phyloP scores from a whole-genome alignment of 2,113 vertebrate species.

The Charadrius vociferus region DNA sequence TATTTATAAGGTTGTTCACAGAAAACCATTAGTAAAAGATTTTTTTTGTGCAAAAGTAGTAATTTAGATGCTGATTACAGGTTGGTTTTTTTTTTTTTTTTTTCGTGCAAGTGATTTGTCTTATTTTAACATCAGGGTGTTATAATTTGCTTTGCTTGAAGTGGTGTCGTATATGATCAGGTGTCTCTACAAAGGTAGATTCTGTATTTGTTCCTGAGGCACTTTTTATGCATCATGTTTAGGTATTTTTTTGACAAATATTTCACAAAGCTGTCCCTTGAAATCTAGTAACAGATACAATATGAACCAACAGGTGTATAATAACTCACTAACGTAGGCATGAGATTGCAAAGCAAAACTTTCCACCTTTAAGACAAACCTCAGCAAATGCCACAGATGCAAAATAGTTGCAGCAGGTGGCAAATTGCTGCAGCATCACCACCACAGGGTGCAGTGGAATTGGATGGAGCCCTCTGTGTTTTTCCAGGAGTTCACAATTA shows the following conservation, averaged over 20 bases:
- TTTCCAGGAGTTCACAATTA: conserved; percentile 24
- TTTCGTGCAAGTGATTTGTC: not conserved
- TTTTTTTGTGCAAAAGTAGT: not conserved
- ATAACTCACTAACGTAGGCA: not conserved
- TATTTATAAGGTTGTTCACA: not conserved
- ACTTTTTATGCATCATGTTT: not conserved
- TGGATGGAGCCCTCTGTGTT: not conserved
- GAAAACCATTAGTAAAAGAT: not conserved
- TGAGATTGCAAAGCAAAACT: conserved; percentile 22
- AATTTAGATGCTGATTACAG: not conserved
- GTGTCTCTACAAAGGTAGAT: not conserved
- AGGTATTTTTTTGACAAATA: not conserved
- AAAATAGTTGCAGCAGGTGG: conserved; percentile 53
- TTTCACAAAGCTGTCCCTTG: not conserved
- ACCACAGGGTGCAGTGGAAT: conserved; percentile 34
- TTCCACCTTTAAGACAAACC: conserved; percentile 49
- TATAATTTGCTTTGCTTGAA: not conserved
- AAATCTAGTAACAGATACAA: not conserved
- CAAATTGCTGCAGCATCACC: conserved; percentile 40
- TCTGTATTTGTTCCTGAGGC: not conserved
- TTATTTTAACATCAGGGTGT: not conserved
- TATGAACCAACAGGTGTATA: not conserved
- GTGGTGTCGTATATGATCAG: not conserved
- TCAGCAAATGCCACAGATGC: conserved; percentile 31
- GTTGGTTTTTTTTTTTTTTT: not conserved